Percentiles rank a stretch among this genome's conserved stretches.
These are phyloP conservation scores for Lophius americanus DNA, from an alignment of 2,797 vertebrate genomes.

Conservation along the genomic window DNA sequence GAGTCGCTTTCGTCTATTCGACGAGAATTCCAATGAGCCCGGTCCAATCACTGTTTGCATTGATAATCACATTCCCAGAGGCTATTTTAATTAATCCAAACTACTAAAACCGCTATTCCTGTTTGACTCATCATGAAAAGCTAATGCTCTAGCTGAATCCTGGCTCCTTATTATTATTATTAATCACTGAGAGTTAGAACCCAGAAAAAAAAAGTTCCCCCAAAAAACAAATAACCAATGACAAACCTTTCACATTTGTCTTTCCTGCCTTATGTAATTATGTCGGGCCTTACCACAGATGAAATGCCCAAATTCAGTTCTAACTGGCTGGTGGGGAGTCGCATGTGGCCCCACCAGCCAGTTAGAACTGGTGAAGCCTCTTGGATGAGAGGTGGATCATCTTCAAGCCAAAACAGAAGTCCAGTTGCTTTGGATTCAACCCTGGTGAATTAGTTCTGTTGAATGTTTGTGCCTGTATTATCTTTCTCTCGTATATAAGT, in stretches of 20 bases:
- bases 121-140: slow-evolving; percentile 45
- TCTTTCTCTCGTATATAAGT: not conserved
- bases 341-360: too few relatives aligned
- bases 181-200: slow-evolving; percentile 15
- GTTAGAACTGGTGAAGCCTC: too few relatives aligned
- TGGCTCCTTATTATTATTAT: slow-evolving; percentile 18
- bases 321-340: slow-evolving; percentile 7
- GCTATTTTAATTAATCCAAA: slow-evolving; percentile 60
- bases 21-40: slow-evolving; percentile 67
- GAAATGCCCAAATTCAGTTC: slow-evolving; percentile 52
- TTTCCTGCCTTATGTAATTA: slow-evolving; percentile 14
- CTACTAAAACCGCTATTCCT: slow-evolving; percentile 43
- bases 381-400: too few relatives aligned
- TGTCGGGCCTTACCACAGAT: slow-evolving; percentile 43
- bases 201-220: slow-evolving; percentile 15
- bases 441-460: too few relatives aligned
- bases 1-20: slow-evolving; percentile 33
- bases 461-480: too few relatives aligned
- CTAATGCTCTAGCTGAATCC: slow-evolving; percentile 12
- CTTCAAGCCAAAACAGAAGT: too few relatives aligned
- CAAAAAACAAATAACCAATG: slow-evolving; percentile 11
- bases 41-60: slow-evolving; percentile 44
- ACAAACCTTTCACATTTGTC: slow-evolving; percentile 22
- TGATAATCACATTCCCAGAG: slow-evolving; percentile 55
- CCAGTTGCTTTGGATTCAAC: too few relatives aligned